A percentile compares a stretch with the other conserved stretches of the same genome.
Evolutionary conservation across 1,140 invertebrate genomes (phyloP).

Genomic region (Lepidurus apus): DNA sequence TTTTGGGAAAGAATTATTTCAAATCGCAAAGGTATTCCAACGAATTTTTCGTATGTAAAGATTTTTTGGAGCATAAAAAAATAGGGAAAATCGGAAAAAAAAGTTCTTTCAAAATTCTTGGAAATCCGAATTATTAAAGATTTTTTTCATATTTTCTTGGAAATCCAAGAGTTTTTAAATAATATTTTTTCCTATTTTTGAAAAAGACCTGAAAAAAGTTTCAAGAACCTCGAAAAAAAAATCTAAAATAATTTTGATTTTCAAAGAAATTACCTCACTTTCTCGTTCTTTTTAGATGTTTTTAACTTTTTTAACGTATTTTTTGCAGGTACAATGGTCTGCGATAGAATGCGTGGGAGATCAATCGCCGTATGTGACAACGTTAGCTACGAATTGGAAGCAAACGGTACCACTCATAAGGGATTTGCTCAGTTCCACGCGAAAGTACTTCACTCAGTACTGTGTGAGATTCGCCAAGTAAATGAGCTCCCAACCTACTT

Average conservation of each 20-base stretch:
- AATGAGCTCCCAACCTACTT: conserved; percentile 37
- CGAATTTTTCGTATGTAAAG: no score
- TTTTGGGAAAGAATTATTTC: no score
- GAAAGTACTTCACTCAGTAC: conserved; percentile 98
- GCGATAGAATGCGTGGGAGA: conserved; percentile 90
- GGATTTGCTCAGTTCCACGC: conserved; percentile 84
- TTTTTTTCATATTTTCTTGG: no score
- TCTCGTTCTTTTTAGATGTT: neutral
- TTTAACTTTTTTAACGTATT: neutral
- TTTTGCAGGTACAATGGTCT: conserved; percentile 76
- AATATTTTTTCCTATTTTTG: no score
- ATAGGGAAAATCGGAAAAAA: no score
- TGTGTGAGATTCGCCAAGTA: conserved; percentile 89
- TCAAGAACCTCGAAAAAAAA: no score
- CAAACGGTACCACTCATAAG: conserved; percentile 82
- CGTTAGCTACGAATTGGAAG: conserved; percentile 80
- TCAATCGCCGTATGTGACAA: conserved; percentile 90
- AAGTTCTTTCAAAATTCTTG: no score
- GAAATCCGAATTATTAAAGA: no score
- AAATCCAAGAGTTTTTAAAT: no score
- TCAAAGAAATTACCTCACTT: neutral
- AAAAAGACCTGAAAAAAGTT: no score
- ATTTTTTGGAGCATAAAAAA: no score
- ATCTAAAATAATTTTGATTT: neutral
- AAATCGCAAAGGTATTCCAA: no score